phyloP scores from a whole-genome alignment of 92 coral and sea anemone species.

The Palythoa heliodiscus region DNA sequence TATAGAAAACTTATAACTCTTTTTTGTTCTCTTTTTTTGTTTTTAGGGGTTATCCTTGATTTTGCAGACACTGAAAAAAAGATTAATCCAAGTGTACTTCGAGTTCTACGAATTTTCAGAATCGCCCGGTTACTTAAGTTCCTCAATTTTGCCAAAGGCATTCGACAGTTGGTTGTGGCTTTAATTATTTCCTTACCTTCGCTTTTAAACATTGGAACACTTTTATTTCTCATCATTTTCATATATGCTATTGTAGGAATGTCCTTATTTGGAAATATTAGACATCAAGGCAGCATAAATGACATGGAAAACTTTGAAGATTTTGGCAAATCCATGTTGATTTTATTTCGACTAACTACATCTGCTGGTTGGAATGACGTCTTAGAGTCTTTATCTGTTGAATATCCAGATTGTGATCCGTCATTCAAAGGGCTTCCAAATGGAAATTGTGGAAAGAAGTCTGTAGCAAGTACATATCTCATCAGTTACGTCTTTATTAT shows the following conservation, averaged over 20 bases:
- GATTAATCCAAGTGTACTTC: constrained; percentile 86
- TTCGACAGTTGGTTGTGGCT: constrained; percentile 89
- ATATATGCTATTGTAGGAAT: constrained; percentile 95
- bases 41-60: constrained; percentile 74
- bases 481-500: constrained; percentile 82
- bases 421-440: constrained; percentile 58
- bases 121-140: constrained; percentile 89
- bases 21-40: not conserved
- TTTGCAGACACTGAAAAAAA: constrained; percentile 60
- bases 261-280: constrained; percentile 89
- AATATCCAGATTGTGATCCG: constrained; percentile 78
- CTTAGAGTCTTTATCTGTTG: constrained; percentile 73
- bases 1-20: not conserved
- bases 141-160: constrained; percentile 91
- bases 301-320: constrained; percentile 92
- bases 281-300: constrained; percentile 80
- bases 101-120: constrained; percentile 93
- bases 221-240: constrained; percentile 81
- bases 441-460: constrained; percentile 82
- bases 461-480: constrained; percentile 64
- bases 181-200: constrained; percentile 91
- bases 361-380: constrained; percentile 97
- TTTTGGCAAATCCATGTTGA: constrained; percentile 78
- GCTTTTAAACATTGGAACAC: constrained; percentile 85
- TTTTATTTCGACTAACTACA: constrained; percentile 87